Base-by-base conservation (phyloP, 2,797 vertebrate genomes). In the Tiaroga cobitis region DNA sequence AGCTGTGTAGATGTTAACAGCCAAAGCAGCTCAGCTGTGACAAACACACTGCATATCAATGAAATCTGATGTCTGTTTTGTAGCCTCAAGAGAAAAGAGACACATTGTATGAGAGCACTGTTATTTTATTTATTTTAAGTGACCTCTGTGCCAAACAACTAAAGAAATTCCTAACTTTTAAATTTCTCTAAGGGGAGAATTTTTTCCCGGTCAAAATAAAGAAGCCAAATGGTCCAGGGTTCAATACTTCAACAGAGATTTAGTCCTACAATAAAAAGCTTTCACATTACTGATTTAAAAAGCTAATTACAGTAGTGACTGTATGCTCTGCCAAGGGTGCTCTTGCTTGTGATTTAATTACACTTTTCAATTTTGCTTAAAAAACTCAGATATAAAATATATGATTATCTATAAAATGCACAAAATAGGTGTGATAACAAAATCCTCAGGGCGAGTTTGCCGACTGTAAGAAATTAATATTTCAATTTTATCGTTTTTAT, bases 361-460 rank as follows among this genome's bases (percentile, higher is more conserved):
- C 79, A 87, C 90, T 88, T 91, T 91, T 91, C 82, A 89, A 84
- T 39, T 90, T 88, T 74, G 89, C 87, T 88, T 89, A 84, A 85
- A 87, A 49, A 65, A 59, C n/a, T 81, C 32, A 67, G 19, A 26
- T 67, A 67, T 51, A 34, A 76, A 67, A 51, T 9, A 61, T 18
- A 41, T 29, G 24, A 76, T 34, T n/a, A 65, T 59, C 56, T 49
- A 65, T 75, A 51, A 51, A 83, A 83, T 49, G 70, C 21, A 16
- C 6, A 72, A 73, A 46, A 74, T 32, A 6, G 70, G n/a, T 32
- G 51, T 73, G 7, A 61, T 61, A 37, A 74, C 8, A 63, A 83
- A 74, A 67, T 21, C 59, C 13, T 19, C 4, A 63, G 26, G 54
- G 39, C n/a, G 1, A 56, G 37, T 61, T 19, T 6, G 32, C 46